Evolutionary conservation across 2,888 invertebrate species (phyloP).

Genomic region (Leucoma salicis): DNA sequence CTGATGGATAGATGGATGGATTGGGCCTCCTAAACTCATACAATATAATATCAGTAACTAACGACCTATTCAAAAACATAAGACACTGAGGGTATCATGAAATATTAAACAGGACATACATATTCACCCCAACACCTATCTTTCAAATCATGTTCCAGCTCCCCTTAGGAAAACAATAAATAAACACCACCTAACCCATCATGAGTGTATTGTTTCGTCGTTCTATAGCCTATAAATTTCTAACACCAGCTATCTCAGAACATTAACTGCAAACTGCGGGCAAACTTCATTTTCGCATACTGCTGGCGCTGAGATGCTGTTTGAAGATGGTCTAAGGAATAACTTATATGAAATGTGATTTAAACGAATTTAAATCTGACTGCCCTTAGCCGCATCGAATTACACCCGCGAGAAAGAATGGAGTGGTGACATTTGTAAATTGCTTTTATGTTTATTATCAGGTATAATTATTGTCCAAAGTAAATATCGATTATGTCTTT

Average conservation of each 20-base stretch:
- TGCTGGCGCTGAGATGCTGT: too few relatives aligned
- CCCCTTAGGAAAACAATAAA: conserved; percentile 14
- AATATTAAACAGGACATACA: conserved; percentile 7
- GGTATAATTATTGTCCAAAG: too few relatives aligned
- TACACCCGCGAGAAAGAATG: too few relatives aligned
- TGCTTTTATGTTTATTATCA: too few relatives aligned
- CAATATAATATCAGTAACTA: background rate
- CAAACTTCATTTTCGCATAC: conserved; percentile 17
- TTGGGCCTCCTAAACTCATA: too few relatives aligned
- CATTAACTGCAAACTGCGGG: conserved; percentile 25
- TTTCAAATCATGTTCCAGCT: conserved; percentile 5
- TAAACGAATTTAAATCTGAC: too few relatives aligned
- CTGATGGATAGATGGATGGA: too few relatives aligned
- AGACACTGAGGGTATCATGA: conserved; percentile 9
- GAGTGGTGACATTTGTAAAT: too few relatives aligned
- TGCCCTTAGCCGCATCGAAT: too few relatives aligned
- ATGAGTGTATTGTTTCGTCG: conserved; percentile 24
- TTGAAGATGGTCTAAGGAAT: background rate
- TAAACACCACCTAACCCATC: conserved; percentile 16
- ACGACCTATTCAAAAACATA: conserved; percentile 3
- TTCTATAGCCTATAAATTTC: conserved; percentile 19
- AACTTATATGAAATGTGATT: too few relatives aligned
- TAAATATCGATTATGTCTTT: too few relatives aligned
- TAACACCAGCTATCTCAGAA: conserved; percentile 15
- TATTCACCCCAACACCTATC: conserved; percentile 12